Evolutionary conservation across 2,888 invertebrate species (phyloP).

Genomic region (Drosophila aldrichi): DNA sequence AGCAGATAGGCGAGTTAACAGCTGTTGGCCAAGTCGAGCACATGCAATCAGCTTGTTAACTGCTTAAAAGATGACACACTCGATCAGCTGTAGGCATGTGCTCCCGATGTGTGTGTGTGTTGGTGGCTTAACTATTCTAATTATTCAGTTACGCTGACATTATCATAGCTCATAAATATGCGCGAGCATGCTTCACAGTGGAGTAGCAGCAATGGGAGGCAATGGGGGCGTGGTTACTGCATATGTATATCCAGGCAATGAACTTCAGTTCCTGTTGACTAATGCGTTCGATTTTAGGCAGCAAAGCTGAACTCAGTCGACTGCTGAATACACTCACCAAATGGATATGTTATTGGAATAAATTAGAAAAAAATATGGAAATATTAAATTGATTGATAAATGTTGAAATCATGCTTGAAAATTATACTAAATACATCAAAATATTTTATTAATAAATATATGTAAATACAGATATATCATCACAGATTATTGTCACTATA

Average conservation of each 20-base stretch:
- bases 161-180: constrained; percentile 66
- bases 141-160: constrained; percentile 55
- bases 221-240: background rate
- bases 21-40: constrained; percentile 15
- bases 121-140: constrained; percentile 40
- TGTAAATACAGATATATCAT: too few relatives aligned
- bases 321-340: constrained; percentile 2
- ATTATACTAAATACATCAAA: too few relatives aligned
- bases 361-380: too few relatives aligned
- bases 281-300: constrained; percentile 62
- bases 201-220: background rate
- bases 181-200: constrained; percentile 44
- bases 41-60: constrained; percentile 44
- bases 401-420: too few relatives aligned
- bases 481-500: too few relatives aligned
- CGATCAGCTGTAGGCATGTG: constrained; percentile 27
- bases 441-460: too few relatives aligned
- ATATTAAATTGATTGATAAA: too few relatives aligned
- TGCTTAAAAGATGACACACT: constrained; percentile 43
- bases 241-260: constrained; percentile 17
- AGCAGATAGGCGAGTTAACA: constrained; percentile 19
- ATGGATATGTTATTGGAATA: background rate
- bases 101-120: background rate
- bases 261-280: constrained; percentile 54
- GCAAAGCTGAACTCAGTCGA: background rate